Conservation (phyloP, 2,797 vertebrate genomes). For the Peromyscus attwateri region DNA sequence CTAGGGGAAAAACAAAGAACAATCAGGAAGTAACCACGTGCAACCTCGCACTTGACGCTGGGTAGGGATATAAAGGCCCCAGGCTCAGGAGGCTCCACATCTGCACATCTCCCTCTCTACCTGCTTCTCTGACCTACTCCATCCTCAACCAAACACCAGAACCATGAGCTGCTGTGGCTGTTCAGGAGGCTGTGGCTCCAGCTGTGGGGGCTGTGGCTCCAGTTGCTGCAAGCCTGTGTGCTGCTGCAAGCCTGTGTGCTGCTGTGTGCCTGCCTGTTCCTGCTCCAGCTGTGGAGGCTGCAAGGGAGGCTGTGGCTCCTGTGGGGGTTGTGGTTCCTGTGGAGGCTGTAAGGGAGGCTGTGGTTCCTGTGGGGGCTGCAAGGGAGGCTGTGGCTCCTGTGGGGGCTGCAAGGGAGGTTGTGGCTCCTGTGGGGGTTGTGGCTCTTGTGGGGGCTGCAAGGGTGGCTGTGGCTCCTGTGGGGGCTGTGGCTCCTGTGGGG, state of each 20-base stretch:
- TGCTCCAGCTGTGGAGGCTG: background rate
- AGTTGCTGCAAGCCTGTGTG: background rate
- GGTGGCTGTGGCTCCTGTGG: background rate
- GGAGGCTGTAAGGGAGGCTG: background rate
- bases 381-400: background rate
- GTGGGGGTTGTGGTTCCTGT: background rate
- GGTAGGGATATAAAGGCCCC: background rate
- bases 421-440: background rate
- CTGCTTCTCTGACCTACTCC: background rate
- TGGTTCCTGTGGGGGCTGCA: background rate
- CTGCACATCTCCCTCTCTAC: background rate
- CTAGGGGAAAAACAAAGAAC: background rate
- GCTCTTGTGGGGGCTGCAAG: background rate
- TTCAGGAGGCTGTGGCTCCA: background rate
- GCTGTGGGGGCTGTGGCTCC: background rate
- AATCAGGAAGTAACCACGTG: background rate
- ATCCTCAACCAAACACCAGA: background rate
- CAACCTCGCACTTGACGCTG: background rate
- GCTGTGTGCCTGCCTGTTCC: background rate
- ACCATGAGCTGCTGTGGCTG: conserved; percentile 56
- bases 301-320: background rate
- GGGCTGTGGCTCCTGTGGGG: background rate
- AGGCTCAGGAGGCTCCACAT: background rate
- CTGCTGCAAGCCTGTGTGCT: background rate
- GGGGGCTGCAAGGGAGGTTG: background rate